Base-by-base conservation (phyloP, 2,888 invertebrate genomes). In the Anoplius nigerrimus region DNA sequence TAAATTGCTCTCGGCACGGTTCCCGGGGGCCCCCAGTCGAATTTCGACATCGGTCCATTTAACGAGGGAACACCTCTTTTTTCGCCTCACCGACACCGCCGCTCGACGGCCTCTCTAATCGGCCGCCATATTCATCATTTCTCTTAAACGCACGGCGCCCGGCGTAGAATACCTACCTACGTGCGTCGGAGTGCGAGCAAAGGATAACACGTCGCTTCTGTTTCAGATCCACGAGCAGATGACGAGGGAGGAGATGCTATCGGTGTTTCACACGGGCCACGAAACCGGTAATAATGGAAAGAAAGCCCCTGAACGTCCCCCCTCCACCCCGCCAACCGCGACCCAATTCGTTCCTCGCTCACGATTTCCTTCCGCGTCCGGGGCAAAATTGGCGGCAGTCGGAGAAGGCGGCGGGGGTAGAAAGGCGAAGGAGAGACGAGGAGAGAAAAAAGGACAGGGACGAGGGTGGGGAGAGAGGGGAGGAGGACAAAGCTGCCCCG, bases 221-320 rank as follows among this genome's bases (percentile, higher is more conserved):
- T 93, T 93, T 60, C 93, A 97, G 96, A 92, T 96, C 87, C 97
- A 97, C 92, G 94, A 94, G 90, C 94, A 94, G 88, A 97, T 97
- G 97, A 94, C 95, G 79, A 89, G 92, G 86, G 94, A 95, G 73
- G 96, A 97, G 90, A 90, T 96, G 85, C 92, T 92, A 87, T 92
- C 92, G 86, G 93, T 96, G 75, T 97, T 97, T 90, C 96, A 97
- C 89, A 95, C 96, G 81, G 91, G 92, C 84, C 93, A 93, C 88
- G 92, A 93, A 82, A 91, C 93, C 87, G 95, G 91, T 91, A 87
- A 89, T 88, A 72, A 75, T 55, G 48, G 48, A 48, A 18, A 48
- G 48, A 48, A 48, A 48, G 48, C n/a, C 16, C 48, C n/a, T 48
- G 11, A 48, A 5, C n/a, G 18, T n/a, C n/a, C 34, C 11, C 34